phyloP scores from a whole-genome alignment of 2,797 vertebrate species.

The Enoplosus armatus region DNA sequence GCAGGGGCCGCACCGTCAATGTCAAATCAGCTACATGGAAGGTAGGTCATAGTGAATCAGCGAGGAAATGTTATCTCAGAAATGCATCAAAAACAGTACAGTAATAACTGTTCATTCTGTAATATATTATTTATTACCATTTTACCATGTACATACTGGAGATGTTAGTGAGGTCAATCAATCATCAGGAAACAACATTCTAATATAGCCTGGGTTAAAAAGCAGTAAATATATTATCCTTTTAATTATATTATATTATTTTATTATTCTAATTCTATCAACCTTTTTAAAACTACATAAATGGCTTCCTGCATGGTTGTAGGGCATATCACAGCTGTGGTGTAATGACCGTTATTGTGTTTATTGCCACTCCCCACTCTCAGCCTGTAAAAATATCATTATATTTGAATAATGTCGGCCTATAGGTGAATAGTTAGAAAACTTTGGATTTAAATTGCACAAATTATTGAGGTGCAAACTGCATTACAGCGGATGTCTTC shows the following conservation, averaged over 20 bases:
- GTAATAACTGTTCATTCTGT: neutral
- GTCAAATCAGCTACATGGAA: slow-evolving; percentile 99
- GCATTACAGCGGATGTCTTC: neutral
- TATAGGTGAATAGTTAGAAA: neutral
- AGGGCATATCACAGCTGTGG: neutral
- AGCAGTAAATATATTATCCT: neutral
- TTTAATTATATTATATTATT: no score
- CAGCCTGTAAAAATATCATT: neutral
- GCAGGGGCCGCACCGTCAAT: slow-evolving; percentile 96
- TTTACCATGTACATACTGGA: neutral
- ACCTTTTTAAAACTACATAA: neutral
- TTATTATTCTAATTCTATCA: neutral
- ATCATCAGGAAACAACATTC: slow-evolving; percentile 1
- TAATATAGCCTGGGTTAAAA: slow-evolving; percentile 4
- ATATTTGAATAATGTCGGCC: neutral
- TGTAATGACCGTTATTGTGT: no score
- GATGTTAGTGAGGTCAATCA: neutral
- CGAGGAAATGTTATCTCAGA: neutral
- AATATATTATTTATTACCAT: neutral
- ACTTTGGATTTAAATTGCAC: neutral
- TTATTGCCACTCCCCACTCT: no score
- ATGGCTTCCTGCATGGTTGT: neutral
- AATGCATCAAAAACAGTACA: neutral
- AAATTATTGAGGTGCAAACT: neutral
- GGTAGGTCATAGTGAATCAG: slow-evolving; percentile 74